Evolutionary conservation across 1,140 invertebrate species (phyloP).

Genomic region (Chironomus striatipennis): DNA sequence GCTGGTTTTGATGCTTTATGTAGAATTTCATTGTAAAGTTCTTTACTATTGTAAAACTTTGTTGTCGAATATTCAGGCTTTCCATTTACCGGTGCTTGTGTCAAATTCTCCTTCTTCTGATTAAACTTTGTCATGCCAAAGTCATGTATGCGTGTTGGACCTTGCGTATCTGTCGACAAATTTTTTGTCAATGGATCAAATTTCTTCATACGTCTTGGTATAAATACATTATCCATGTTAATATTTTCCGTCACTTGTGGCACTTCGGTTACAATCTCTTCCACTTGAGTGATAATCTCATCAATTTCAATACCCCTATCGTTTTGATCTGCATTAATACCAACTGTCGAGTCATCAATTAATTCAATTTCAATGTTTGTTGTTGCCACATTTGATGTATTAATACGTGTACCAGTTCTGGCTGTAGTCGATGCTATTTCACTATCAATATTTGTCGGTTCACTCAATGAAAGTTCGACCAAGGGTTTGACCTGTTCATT

Average conservation of each 20-base stretch:
- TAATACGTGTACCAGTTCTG: slow-evolving; percentile 12
- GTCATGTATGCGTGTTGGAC: slow-evolving; percentile 11
- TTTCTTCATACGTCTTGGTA: neutral
- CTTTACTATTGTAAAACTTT: slow-evolving; percentile 40
- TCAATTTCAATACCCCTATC: slow-evolving; percentile 37
- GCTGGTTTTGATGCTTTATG: slow-evolving; percentile 31
- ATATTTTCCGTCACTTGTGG: neutral
- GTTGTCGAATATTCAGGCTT: slow-evolving; percentile 38
- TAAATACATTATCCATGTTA: neutral
- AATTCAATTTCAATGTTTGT: slow-evolving; percentile 26
- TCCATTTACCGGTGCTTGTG: neutral
- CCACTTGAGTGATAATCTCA: slow-evolving; percentile 27
- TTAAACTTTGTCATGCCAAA: slow-evolving; percentile 19
- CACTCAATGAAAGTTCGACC: too few species aligned
- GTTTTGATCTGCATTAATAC: slow-evolving; percentile 36
- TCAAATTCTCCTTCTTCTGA: slow-evolving; percentile 12
- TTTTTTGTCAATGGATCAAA: slow-evolving; percentile 18
- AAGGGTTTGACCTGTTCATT: slow-evolving; percentile 32
- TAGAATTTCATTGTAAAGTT: slow-evolving; percentile 40
- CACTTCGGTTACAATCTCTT: neutral
- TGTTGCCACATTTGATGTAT: slow-evolving; percentile 23
- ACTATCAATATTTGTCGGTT: slow-evolving; percentile 26
- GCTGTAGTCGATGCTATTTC: slow-evolving; percentile 2
- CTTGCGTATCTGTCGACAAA: neutral
- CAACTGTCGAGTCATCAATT: slow-evolving; percentile 20